These are phyloP conservation scores for Romanogobio albipinnatus DNA, from an alignment of 2,113 vertebrate species.

Conservation along the genomic window DNA sequence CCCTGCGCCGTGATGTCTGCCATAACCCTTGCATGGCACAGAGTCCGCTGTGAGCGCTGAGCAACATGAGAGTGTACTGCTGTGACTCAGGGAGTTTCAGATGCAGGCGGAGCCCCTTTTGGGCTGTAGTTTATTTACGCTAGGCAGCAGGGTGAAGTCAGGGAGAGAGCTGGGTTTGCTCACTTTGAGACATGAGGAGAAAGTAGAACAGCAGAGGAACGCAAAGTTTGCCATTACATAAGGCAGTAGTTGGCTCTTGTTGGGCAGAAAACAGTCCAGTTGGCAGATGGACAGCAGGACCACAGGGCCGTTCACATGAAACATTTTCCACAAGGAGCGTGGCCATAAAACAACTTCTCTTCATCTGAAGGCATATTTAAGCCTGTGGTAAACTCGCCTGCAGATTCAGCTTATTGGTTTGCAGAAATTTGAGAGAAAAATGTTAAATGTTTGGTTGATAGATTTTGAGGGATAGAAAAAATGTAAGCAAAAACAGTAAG, in stretches of 20 bases:
- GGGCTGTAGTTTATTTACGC: conserved; percentile 46
- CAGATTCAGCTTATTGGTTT: background rate
- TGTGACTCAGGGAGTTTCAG: conserved; percentile 3
- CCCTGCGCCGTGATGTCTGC: background rate
- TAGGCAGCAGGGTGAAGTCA: conserved; percentile 40
- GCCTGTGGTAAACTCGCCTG: background rate
- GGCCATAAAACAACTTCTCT: background rate
- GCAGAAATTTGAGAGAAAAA: background rate
- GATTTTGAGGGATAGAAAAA: conserved; percentile 6
- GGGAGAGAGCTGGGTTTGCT: conserved; percentile 36
- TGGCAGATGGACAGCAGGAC: conserved; percentile 22
- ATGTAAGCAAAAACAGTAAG: background rate
- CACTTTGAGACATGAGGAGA: background rate
- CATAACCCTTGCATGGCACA: background rate
- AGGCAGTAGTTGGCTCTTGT: background rate
- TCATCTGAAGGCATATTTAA: background rate
- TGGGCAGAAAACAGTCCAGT: conserved; percentile 28
- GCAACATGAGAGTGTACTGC: background rate
- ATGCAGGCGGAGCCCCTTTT: background rate
- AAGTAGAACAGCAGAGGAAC: background rate
- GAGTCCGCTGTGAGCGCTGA: background rate
- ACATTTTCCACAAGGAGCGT: background rate
- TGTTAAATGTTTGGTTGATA: background rate
- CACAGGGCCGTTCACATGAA: background rate
- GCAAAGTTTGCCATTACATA: conserved; percentile 17